Conservation (phyloP, 1,140 invertebrate species). For the Vanessa atalanta region DNA sequence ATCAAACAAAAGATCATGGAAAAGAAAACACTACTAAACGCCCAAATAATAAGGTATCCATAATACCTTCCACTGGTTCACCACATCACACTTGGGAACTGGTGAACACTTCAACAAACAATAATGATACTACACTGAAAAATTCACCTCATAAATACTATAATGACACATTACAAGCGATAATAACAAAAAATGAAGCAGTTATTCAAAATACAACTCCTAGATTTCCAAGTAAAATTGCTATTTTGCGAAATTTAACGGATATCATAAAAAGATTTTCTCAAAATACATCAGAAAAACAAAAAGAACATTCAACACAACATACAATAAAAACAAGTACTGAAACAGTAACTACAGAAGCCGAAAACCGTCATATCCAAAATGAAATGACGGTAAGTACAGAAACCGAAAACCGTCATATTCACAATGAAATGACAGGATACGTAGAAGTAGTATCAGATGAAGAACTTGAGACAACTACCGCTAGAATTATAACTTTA, state of each 20-base stretch:
- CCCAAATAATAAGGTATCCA: conserved; percentile 76
- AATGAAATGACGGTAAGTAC: conserved; percentile 10
- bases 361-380: conserved; percentile 44
- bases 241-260: conserved; percentile 70
- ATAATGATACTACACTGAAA: conserved; percentile 66
- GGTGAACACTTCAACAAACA: conserved; percentile 74
- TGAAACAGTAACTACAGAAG: conserved; percentile 35
- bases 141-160: conserved; percentile 73
- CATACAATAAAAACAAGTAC: conserved; percentile 17
- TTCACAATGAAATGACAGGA: conserved; percentile 58
- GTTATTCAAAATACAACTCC: conserved; percentile 74
- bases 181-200: conserved; percentile 78
- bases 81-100: conserved; percentile 77
- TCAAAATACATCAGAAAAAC: conserved; percentile 50
- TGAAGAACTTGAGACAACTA: conserved; percentile 69
- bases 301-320: conserved; percentile 24
- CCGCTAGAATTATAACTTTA: conserved; percentile 80
- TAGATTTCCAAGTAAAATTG: conserved; percentile 71
- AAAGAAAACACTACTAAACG: conserved; percentile 67
- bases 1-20: conserved; percentile 47
- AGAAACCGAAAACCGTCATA: no score
- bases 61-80: conserved; percentile 65
- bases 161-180: conserved; percentile 79
- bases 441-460: conserved; percentile 70
- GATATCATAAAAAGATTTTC: conserved; percentile 72